Percentiles rank a stretch among this genome's conserved stretches.
These are phyloP conservation scores for Cygnus olor DNA, from an alignment of 2,797 vertebrate species.

Conservation along the genomic window DNA sequence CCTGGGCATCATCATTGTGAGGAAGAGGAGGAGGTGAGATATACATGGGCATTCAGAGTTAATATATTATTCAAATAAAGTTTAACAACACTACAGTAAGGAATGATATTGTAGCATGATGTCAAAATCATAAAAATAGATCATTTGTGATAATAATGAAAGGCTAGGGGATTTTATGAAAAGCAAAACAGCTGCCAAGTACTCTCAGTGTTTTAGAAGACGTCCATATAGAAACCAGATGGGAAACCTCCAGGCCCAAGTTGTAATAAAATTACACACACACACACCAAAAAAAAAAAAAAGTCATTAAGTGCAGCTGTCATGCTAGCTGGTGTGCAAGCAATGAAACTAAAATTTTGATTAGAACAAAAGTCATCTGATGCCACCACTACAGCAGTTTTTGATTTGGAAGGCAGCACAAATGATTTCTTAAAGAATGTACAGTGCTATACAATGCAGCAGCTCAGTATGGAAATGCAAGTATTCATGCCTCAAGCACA, in stretches of 20 bases:
- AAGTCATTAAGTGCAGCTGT: neutral
- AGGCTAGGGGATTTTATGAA: neutral
- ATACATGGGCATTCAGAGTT: neutral
- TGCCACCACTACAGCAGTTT: neutral
- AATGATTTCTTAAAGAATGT: neutral
- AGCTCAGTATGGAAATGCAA: neutral
- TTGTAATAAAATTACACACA: neutral
- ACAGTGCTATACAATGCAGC: neutral
- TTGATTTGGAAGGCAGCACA: neutral
- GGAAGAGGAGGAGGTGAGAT: neutral
- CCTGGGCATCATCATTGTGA: rapidly evolving
- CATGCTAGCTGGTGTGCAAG: neutral
- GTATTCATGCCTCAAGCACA: neutral
- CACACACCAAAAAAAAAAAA: neutral
- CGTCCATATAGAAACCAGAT: neutral
- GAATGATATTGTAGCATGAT: neutral
- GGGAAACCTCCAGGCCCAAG: neutral
- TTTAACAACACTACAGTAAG: neutral
- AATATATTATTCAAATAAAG: neutral
- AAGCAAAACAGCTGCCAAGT: neutral
- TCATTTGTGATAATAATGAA: neutral
- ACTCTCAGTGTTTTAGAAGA: neutral
- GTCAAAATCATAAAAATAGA: neutral
- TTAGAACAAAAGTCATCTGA: neutral
- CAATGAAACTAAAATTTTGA: neutral